Base-by-base conservation (phyloP, 92 coral and sea anemone genomes). In the Muricea muricata region DNA sequence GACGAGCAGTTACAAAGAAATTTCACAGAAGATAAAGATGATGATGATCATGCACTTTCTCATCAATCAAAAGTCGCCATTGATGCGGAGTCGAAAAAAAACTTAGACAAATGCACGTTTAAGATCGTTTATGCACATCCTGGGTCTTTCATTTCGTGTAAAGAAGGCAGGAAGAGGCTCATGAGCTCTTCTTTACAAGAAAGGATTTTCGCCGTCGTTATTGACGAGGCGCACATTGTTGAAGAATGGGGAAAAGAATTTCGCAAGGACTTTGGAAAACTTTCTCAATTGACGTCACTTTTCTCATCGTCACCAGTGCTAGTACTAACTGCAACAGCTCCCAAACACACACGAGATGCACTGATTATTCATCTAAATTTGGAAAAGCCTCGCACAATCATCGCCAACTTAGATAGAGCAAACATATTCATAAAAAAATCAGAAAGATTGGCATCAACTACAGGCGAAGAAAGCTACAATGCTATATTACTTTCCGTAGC, bases 171-270 rank as follows among this genome's bases (percentile, higher is more conserved):
- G 40, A 26, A 45, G 33, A n/a, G 84, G 0, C 52, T 83, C 23
- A 55, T 84, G 50, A 52, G 52, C n/a, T n/a, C n/a, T 18, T 54
- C 21, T 13, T 85, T 32, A 29, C 79, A 71, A 47, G 60, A 56
- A 4, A 5, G 69, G 47, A 73, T 88, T 69, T 21, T 31, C 1
- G 75, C 86, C 11, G 28, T 67, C 7, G 86, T 79, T 2, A 40
- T 84, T 31, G 86, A 85, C 58, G 86, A 85, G 60, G 89, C 89
- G 7, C 92, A 88, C 67, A 84, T 88, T 35, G 87, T 86, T 41
- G 85, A 40, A 71, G 48, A 80, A 61, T 80, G n/a, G n/a, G n/a
- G n/a, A n/a, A n/a, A n/a, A n/a, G n/a, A n/a, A n/a, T n/a, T n/a
- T n/a, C n/a, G n/a, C 14, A 52, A 77, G 34, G 86, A 78, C 42